Percentiles rank a stretch among this genome's conserved stretches.
Conservation (phyloP, 1,140 invertebrate species). For the Drosophila sturtevanti region DNA sequence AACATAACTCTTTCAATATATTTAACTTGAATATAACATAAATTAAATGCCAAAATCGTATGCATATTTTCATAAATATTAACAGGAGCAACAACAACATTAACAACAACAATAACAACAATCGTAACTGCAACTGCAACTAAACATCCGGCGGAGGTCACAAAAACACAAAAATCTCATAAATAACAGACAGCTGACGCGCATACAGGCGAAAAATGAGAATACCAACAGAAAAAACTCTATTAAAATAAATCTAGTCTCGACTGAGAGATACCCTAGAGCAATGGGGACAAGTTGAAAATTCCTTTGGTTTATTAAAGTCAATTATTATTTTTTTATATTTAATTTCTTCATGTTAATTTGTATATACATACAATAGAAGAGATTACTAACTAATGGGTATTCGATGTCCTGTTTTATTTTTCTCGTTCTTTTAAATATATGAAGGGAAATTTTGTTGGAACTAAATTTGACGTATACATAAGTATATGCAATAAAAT, state of each 20-base stretch:
- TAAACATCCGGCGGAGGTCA: conserved; percentile 77
- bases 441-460: too few species aligned
- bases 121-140: conserved; percentile 49
- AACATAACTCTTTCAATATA: conserved; percentile 15
- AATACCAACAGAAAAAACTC: conserved; percentile 33
- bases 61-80: conserved; percentile 67
- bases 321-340: too few species aligned
- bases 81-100: conserved; percentile 23
- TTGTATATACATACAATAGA: too few species aligned
- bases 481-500: too few species aligned
- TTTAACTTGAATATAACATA: conserved; percentile 40
- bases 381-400: too few species aligned
- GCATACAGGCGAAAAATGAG: conserved; percentile 40
- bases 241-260: neutral
- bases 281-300: too few species aligned
- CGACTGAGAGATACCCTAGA: neutral
- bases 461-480: too few species aligned
- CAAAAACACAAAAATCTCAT: conserved; percentile 54
- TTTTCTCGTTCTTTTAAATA: too few species aligned
- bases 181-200: conserved; percentile 65
- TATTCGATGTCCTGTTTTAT: too few species aligned
- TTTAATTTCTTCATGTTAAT: too few species aligned
- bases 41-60: conserved; percentile 51
- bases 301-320: too few species aligned
- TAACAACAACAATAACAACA: conserved; percentile 28